Evolutionary conservation across 2,113 vertebrate genomes (phyloP).

Genomic region (Thamnaconus septentrionalis): DNA sequence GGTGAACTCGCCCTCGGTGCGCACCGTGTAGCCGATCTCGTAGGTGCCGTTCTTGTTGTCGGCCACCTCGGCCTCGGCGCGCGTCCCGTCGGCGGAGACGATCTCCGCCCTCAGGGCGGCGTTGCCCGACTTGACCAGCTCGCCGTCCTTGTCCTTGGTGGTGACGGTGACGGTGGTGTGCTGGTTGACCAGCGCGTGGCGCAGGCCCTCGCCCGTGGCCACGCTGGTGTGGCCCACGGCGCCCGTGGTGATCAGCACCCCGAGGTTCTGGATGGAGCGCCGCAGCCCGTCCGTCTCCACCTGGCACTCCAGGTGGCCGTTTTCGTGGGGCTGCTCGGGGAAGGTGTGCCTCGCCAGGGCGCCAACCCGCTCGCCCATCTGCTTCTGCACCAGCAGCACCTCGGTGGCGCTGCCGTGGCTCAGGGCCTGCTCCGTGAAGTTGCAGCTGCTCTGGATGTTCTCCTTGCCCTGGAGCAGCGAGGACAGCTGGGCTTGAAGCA

Average conservation of each 20-base stretch:
- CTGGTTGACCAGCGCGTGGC: conserved; percentile 89
- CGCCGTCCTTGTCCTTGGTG: conserved; percentile 92
- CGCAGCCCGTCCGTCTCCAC: conserved; percentile 90
- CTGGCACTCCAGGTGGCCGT: conserved; percentile 88
- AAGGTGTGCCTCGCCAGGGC: conserved; percentile 84
- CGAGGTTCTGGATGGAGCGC: conserved; percentile 92
- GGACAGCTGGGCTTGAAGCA: conserved; percentile 88
- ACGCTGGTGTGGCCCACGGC: conserved; percentile 90
- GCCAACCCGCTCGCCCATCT: conserved; percentile 91
- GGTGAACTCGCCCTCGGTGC: conserved; percentile 85
- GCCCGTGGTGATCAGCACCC: conserved; percentile 87
- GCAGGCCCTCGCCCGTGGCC: conserved; percentile 91
- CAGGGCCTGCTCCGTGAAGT: conserved; percentile 92
- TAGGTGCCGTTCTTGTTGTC: conserved; percentile 98
- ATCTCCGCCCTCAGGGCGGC: conserved; percentile 84
- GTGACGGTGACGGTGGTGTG: conserved; percentile 88
- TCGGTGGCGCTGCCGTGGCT: conserved; percentile 90
- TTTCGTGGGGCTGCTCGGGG: conserved; percentile 89
- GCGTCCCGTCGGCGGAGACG: conserved; percentile 73
- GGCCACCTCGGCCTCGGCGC: conserved; percentile 80
- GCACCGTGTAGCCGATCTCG: conserved; percentile 88
- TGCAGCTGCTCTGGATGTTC: conserved; percentile 93
- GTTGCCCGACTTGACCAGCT: conserved; percentile 88
- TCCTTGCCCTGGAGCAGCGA: conserved; percentile 91
- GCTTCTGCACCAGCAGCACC: conserved; percentile 91